A percentile compares a stretch with the other conserved stretches of the same genome.
Conservation (phyloP, 2,113 vertebrate genomes). For the Notothenia rossii region DNA sequence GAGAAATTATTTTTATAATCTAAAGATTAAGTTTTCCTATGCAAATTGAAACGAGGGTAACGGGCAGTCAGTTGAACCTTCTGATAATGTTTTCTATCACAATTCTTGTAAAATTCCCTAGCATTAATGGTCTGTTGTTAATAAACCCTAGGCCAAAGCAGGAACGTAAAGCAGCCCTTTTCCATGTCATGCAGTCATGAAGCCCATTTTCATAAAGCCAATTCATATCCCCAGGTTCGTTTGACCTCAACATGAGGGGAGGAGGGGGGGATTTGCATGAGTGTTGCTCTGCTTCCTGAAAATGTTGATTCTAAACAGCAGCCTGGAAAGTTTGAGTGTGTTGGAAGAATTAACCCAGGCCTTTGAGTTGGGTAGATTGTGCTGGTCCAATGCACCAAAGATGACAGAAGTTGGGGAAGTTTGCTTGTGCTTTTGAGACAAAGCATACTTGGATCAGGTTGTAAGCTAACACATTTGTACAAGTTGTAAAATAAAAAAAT, state of each 20-base stretch:
- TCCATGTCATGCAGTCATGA: conserved; percentile 15
- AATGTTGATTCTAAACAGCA: conserved; percentile 18
- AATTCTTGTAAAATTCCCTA: not conserved
- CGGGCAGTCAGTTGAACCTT: conserved; percentile 20
- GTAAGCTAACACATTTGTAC: conserved; percentile 37
- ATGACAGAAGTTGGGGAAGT: not conserved
- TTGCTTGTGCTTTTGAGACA: fast-evolving
- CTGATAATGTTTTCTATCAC: conserved; percentile 20
- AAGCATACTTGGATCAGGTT: conserved; percentile 16
- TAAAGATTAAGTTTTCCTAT: conserved; percentile 43
- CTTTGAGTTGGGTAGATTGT: conserved; percentile 3
- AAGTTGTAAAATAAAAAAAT: conserved; percentile 36
- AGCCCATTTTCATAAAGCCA: conserved; percentile 44
- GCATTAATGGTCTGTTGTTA: not conserved
- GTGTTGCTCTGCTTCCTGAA: conserved; percentile 25
- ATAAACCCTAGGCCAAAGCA: not conserved
- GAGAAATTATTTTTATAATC: conserved; percentile 75
- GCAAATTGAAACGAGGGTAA: conserved; percentile 27
- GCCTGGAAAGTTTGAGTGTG: conserved; percentile 28
- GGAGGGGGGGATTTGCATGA: conserved; percentile 48
- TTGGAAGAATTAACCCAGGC: not conserved
- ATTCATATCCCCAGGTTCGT: not conserved
- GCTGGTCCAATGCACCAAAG: not conserved
- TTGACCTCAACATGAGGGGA: not conserved
- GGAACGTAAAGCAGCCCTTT: not conserved